phyloP scores from a whole-genome alignment of 2,113 vertebrate species.

The Solea senegalensis region DNA sequence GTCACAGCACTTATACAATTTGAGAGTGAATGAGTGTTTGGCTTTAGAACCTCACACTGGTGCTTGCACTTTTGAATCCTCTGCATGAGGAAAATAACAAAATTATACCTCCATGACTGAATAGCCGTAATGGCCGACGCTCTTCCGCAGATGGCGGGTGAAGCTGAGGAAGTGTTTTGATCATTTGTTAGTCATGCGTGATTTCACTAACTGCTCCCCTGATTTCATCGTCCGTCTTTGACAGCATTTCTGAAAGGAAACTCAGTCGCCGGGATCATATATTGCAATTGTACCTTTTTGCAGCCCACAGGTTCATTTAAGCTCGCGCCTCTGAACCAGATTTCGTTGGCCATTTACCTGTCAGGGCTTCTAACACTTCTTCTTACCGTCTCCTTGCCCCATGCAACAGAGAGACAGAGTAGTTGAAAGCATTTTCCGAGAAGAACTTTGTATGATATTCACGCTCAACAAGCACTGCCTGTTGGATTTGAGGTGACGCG shows the following conservation, averaged over 20 bases:
- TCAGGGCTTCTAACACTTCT: too few relatives aligned
- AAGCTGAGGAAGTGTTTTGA: conserved; percentile 4
- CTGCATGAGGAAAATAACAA: conserved; percentile 23
- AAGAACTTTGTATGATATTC: too few relatives aligned
- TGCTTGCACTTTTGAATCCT: conserved; percentile 20
- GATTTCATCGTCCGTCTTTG: neutral
- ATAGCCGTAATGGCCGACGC: neutral
- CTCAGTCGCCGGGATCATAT: neutral
- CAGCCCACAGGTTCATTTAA: neutral
- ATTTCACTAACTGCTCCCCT: neutral
- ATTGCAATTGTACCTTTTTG: neutral
- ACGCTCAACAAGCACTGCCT: too few relatives aligned
- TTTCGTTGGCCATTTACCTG: too few relatives aligned
- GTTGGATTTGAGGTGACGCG: too few relatives aligned
- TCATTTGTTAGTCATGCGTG: conserved; percentile 13
- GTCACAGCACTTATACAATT: conserved; percentile 25
- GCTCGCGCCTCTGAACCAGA: too few relatives aligned
- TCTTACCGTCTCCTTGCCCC: too few relatives aligned
- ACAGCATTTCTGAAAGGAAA: conserved; percentile 3
- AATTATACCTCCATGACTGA: conserved; percentile 27
- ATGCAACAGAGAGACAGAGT: too few relatives aligned
- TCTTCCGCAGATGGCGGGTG: conserved; percentile 1
- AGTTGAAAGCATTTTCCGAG: too few relatives aligned
- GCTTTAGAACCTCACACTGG: conserved; percentile 24
- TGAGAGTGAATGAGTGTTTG: conserved; percentile 19